Base-by-base conservation (phyloP, 2,113 vertebrate species). In the Turnix velox region DNA sequence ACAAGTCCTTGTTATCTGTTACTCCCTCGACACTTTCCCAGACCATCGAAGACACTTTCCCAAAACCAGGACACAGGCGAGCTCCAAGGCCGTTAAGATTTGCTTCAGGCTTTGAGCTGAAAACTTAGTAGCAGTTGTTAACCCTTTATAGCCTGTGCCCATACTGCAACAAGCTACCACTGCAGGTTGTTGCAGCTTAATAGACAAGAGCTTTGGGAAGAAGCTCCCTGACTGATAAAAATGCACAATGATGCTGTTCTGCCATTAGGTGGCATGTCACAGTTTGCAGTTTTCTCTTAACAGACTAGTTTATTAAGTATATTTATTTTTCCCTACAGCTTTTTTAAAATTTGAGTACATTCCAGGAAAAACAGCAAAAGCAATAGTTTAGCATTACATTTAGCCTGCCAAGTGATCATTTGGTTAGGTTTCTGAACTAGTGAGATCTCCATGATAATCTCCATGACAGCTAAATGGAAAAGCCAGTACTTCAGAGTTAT, bases 161-260 rank as follows among this genome's bases (percentile, higher is more conserved):
- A n/a, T n/a, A n/a, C n/a, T n/a, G n/a, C n/a, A n/a, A n/a, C n/a
- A n/a, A n/a, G n/a, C n/a, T 83, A 7, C 9, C n/a, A 35, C 7
- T 46, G 30, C 51, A 71, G 19, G 39, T 46, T 43, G 8, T 55
- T 90, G 45, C 27, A 62, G 24, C 17, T 69, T 22, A 8, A 30
- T 65, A 16, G 73, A 31, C 22, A 61, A 24, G 39, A 84, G 30
- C 48, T 66, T 77, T 62, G 8, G 15, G 71, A n/a, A 55, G 55
- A 2, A 6, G 15, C 17, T 95, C 63, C 43, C 43, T 23, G 14
- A 18, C 22, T 1, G 1, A 14, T 37, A 37, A 9, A 1, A 0
- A 0, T 25, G 18, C 5, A 3, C 42, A 45, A 4, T 31, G 59
- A 24, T 58, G 49, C 58, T 83, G 30, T 55, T 51, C 68, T 68